phyloP scores from a whole-genome alignment of 2,797 vertebrate genomes.

The Pseudotriccus pelzelni region DNA sequence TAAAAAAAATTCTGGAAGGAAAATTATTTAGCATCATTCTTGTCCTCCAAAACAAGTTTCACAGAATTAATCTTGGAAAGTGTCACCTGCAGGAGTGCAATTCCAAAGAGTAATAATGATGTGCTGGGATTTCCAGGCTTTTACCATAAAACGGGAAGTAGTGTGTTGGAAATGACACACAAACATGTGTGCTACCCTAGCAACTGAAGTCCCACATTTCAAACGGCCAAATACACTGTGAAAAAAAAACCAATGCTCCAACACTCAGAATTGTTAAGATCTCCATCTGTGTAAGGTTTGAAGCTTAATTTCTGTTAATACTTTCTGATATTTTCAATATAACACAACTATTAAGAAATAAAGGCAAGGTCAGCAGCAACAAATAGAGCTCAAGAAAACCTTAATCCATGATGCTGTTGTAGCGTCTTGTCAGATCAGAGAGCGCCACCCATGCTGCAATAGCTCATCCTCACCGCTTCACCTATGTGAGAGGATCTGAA shows the following conservation, averaged over 20 bases:
- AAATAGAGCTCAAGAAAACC: neutral
- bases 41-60: neutral
- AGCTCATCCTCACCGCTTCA: neutral
- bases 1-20: neutral
- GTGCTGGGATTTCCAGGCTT: neutral
- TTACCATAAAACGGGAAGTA: neutral
- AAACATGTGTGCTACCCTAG: neutral
- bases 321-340: neutral
- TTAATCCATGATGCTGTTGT: neutral
- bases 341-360: neutral
- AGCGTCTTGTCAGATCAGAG: neutral
- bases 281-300: neutral
- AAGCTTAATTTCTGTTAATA: neutral
- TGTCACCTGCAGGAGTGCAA: neutral
- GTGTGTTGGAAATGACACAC: neutral
- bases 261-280: neutral
- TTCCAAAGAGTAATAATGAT: neutral
- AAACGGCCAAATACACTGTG: neutral
- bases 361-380: neutral
- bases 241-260: neutral
- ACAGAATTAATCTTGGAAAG: rapidly evolving
- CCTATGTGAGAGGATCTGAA: neutral
- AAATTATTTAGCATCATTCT: neutral
- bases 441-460: rapidly evolving
- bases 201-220: neutral